These are phyloP conservation scores for Drosophila varians DNA, from an alignment of 1,140 invertebrate genomes.

Conservation along the genomic window DNA sequence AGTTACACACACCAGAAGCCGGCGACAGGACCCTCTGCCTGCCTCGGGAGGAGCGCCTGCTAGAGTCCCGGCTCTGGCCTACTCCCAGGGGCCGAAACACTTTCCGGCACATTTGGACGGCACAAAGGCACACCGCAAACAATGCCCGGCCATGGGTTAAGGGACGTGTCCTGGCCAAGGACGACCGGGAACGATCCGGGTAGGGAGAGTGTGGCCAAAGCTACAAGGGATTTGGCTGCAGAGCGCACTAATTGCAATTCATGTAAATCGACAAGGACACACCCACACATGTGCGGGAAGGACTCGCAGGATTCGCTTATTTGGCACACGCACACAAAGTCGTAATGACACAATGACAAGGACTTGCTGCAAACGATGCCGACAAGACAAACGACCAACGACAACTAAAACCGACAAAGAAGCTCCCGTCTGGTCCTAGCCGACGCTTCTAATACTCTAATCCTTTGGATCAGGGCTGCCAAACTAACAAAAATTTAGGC, in stretches of 20 bases:
- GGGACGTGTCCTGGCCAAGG: background rate
- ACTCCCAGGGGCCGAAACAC: background rate
- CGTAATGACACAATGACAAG: conserved; percentile 68
- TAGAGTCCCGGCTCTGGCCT: background rate
- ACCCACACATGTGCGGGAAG: conserved; percentile 1
- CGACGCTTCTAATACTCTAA: background rate
- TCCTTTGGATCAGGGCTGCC: background rate
- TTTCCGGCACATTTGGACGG: conserved; percentile 48
- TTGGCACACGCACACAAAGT: conserved; percentile 48
- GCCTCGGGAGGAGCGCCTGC: background rate
- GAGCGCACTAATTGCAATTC: conserved; percentile 78
- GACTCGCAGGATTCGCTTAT: conserved; percentile 6
- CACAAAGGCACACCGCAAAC: conserved; percentile 72
- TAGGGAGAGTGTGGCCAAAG: conserved; percentile 69
- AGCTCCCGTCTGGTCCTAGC: background rate
- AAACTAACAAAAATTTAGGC: no score
- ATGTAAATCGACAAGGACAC: conserved; percentile 79
- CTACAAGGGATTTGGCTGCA: conserved; percentile 65
- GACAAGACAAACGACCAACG: conserved; percentile 49
- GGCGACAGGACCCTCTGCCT: conserved; percentile 13
- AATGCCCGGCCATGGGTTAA: conserved; percentile 29
- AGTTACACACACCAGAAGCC: conserved; percentile 44
- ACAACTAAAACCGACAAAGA: conserved; percentile 46
- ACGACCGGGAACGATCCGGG: no score
- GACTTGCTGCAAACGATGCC: conserved; percentile 63